Percentiles rank a stretch among this genome's conserved stretches.
These are phyloP conservation scores for Serinus canaria DNA, from an alignment of 2,113 vertebrate genomes.

Conservation along the genomic window DNA sequence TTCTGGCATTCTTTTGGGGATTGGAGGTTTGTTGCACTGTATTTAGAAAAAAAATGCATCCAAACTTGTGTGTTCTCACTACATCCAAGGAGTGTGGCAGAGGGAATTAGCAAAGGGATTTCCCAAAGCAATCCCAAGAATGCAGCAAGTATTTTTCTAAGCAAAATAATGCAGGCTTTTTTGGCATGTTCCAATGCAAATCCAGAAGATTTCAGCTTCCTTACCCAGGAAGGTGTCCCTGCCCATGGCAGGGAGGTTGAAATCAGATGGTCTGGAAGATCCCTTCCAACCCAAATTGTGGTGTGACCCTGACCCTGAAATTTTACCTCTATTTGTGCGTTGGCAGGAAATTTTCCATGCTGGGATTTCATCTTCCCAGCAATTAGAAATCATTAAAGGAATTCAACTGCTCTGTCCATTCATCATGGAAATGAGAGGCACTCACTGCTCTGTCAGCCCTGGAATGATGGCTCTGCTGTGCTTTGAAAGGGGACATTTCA, in stretches of 20 bases:
- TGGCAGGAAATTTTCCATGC: neutral
- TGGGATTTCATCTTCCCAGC: neutral
- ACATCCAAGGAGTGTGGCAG: neutral
- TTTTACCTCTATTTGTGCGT: neutral
- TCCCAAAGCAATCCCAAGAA: neutral
- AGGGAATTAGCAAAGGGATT: neutral
- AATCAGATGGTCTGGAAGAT: neutral
- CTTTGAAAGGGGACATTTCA: neutral
- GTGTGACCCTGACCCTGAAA: neutral
- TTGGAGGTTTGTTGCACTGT: neutral
- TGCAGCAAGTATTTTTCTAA: neutral
- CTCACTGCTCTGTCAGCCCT: neutral
- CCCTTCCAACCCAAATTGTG: neutral
- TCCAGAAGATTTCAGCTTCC: neutral
- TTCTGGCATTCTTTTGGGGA: neutral
- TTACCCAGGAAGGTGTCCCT: neutral
- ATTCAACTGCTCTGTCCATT: neutral
- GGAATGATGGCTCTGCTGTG: neutral
- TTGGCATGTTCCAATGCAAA: neutral
- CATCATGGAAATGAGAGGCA: neutral
- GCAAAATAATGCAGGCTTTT: neutral
- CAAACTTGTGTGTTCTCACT: fast-evolving
- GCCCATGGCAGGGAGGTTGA: neutral
- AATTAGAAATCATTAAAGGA: neutral
- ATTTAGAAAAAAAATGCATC: neutral